These are phyloP conservation scores for Macquaria australasica DNA, from an alignment of 2,113 vertebrate genomes.

Conservation along the genomic window DNA sequence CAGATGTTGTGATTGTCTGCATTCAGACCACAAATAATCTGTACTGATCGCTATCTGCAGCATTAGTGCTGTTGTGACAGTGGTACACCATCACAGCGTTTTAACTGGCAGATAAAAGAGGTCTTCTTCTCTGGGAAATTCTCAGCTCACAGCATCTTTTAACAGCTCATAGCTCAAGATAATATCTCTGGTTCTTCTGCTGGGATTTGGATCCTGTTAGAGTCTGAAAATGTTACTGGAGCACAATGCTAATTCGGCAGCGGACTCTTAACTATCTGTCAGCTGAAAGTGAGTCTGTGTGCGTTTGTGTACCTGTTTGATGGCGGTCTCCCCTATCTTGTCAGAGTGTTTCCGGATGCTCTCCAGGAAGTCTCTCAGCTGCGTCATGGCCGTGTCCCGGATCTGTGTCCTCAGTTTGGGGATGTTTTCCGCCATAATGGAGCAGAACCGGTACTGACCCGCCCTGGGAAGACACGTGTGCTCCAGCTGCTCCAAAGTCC, in stretches of 20 bases:
- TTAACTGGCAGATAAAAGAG: not conserved
- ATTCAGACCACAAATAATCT: not conserved
- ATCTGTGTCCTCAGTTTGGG: conserved; percentile 91
- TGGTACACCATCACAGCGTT: not conserved
- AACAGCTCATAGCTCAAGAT: not conserved
- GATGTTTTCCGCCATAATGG: conserved; percentile 95
- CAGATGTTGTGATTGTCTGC: not conserved
- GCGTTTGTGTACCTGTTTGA: conserved; percentile 89
- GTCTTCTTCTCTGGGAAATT: not conserved
- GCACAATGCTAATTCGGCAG: not conserved
- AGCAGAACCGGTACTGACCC: conserved; percentile 96
- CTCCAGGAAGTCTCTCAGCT: conserved; percentile 98
- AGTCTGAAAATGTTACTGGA: too few relatives aligned
- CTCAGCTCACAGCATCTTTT: not conserved
- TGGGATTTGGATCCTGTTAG: too few relatives aligned
- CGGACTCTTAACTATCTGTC: not conserved
- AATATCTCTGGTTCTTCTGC: too few relatives aligned
- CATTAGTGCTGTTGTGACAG: not conserved
- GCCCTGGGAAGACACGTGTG: conserved; percentile 92
- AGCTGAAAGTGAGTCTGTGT: not conserved
- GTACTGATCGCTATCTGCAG: not conserved
- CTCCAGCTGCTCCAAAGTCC: conserved; percentile 95
- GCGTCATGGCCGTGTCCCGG: conserved; percentile 95
- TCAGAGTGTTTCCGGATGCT: conserved; percentile 98
- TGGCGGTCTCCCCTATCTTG: conserved; percentile 96